Evolutionary conservation across 2,113 vertebrate species (phyloP), one percentile per base, ranked within the genome.

Genomic region (Anser cygnoides): DNA sequence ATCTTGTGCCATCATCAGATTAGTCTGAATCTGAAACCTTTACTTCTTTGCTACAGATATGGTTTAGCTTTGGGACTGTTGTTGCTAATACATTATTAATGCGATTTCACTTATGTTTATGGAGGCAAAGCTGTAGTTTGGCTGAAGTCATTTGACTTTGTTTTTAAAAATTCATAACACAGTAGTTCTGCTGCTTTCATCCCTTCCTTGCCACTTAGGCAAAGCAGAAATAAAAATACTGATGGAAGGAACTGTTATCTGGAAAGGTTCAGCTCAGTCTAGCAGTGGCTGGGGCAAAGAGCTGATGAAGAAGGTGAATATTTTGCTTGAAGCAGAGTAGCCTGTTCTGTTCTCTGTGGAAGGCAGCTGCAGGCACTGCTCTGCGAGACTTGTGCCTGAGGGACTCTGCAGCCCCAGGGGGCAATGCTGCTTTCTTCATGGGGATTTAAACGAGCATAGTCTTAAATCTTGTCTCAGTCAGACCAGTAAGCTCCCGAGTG

Each of bases 111-210:
- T 90, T 89, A 58, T 13, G 23, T 54, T 73, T 89, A 22, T 73
- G 75, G 82, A 83, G 14, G 28, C 81, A 75, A 84, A 95, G 54
- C 70, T 89, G 28, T 72, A 52, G 35, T 82, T 91, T 72, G 70
- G 17, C 74, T 67, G 71, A 78, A 93, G 88, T 89, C 16, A 26
- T 73, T 65, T 72, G 65, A 54, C 31, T 93, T 84, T 14, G 72
- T 54, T 71, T 91, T 81, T 89, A 84, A 93, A 87, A 93, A 84
- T 82, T 76, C 67, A n/a, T 76, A 68, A n/a, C 49, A 52, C 21
- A 33, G 1, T 70, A 37, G 25, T 85, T 85, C 88, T 77, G 1
- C 65, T 71, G 11, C 59, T 92, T 89, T 44, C 8, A 14, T 78
- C 46, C 65, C 17, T 93, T 86, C 49, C 35, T 92, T 46, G 28